Conservation (phyloP, 2,113 vertebrate genomes). For the Apeltes quadracus region DNA sequence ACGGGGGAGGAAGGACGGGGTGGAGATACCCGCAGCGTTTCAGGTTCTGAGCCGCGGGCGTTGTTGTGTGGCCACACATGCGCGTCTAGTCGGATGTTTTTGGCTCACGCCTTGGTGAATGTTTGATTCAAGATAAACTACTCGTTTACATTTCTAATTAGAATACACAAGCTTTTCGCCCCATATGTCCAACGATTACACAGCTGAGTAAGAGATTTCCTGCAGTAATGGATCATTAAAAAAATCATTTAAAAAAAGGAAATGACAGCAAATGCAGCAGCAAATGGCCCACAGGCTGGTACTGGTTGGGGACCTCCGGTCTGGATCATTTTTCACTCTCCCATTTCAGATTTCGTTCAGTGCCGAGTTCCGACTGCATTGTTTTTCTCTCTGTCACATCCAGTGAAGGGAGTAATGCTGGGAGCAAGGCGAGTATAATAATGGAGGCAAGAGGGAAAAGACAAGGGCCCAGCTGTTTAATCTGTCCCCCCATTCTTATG, state of each 20-base stretch:
- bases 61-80: not conserved
- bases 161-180: not conserved
- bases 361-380: conserved; percentile 33
- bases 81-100: not conserved
- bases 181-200: not conserved
- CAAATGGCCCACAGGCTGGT: no score
- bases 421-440: conserved; percentile 28
- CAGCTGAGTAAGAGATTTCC: not conserved
- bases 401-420: conserved; percentile 30
- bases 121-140: not conserved
- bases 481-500: conserved; percentile 60
- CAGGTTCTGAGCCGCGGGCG: not conserved
- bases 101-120: not conserved
- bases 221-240: not conserved
- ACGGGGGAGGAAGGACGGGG: not conserved
- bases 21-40: not conserved
- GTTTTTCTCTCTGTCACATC: conserved; percentile 37
- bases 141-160: not conserved
- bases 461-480: conserved; percentile 66
- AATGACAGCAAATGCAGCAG: no score
- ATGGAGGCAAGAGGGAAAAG: conserved; percentile 36
- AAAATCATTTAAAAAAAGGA: not conserved
- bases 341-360: conserved; percentile 42
- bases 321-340: conserved; percentile 27
- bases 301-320: not conserved